A percentile compares a stretch with the other conserved stretches of the same genome.
phyloP scores from a whole-genome alignment of 2,888 invertebrate genomes.

The Phaedon cochleariae region DNA sequence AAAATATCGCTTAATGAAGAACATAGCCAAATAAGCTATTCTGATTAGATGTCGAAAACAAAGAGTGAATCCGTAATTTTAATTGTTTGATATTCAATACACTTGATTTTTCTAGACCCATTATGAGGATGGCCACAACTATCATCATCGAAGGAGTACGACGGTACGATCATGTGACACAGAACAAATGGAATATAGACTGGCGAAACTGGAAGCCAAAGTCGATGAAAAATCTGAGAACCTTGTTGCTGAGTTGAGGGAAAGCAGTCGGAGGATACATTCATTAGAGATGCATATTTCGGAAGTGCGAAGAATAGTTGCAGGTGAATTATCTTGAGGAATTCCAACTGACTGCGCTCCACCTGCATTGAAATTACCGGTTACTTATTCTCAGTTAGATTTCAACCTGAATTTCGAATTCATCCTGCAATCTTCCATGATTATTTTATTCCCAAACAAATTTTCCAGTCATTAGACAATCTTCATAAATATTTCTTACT shows the following conservation, averaged over 20 bases:
- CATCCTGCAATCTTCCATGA: too few species aligned
- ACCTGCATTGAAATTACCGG: too few species aligned
- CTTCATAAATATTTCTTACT: too few species aligned
- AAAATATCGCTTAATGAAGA: too few species aligned
- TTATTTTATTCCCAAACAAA: too few species aligned
- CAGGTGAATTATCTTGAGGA: slow-evolving; percentile 38
- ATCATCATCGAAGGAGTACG: background rate
- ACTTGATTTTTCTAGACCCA: background rate
- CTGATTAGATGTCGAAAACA: too few species aligned
- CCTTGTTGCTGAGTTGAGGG: slow-evolving; percentile 58
- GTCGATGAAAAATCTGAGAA: slow-evolving; percentile 60
- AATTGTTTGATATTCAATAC: background rate
- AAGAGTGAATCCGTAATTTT: too few species aligned
- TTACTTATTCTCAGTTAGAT: too few species aligned
- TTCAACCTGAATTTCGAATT: too few species aligned
- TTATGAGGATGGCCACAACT: background rate
- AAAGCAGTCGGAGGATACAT: slow-evolving; percentile 59
- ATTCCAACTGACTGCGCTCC: too few species aligned
- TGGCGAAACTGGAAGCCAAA: slow-evolving; percentile 53
- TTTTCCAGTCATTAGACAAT: too few species aligned
- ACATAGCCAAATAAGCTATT: too few species aligned
- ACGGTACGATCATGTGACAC: background rate
- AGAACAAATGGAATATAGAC: background rate
- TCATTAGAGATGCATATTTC: slow-evolving; percentile 60
- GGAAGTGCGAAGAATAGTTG: slow-evolving; percentile 56